Conservation (phyloP, 2,113 vertebrate genomes). For the Stomatorhinus ivindoensis region DNA sequence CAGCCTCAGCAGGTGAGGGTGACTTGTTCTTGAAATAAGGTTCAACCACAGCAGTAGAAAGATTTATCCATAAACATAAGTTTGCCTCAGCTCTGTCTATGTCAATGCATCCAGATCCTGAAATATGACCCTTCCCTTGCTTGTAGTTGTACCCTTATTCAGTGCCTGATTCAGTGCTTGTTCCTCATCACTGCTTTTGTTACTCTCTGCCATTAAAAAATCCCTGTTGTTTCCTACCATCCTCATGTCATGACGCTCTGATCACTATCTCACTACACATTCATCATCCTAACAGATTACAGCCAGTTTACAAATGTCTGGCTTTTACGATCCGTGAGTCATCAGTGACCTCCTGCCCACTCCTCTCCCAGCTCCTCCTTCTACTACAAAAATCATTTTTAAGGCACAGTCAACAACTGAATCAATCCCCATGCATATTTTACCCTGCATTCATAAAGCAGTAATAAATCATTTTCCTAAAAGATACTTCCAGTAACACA, state of each 20-base stretch:
- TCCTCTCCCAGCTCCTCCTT: neutral
- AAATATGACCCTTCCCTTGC: neutral
- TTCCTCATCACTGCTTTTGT: neutral
- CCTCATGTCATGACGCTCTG: neutral
- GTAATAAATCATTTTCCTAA: neutral
- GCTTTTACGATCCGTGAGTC: neutral
- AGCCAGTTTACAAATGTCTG: neutral
- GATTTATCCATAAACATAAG: neutral
- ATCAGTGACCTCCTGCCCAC: neutral
- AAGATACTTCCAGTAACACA: neutral
- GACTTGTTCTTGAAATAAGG: neutral
- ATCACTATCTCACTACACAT: neutral
- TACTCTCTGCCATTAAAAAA: neutral
- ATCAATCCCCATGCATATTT: neutral
- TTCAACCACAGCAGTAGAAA: neutral
- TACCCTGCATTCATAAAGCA: neutral
- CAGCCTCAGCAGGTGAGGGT: conserved; percentile 50
- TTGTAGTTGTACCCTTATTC: neutral
- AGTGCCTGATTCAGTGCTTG: neutral
- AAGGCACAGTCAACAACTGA: neutral
- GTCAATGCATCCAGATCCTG: neutral
- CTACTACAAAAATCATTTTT: neutral
- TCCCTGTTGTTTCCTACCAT: neutral
- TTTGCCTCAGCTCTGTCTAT: neutral
- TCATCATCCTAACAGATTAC: neutral